Evolutionary conservation across 2,888 invertebrate genomes (phyloP), one percentile per base, ranked within the genome.

Genomic region (Seladonia tumulorum): DNA sequence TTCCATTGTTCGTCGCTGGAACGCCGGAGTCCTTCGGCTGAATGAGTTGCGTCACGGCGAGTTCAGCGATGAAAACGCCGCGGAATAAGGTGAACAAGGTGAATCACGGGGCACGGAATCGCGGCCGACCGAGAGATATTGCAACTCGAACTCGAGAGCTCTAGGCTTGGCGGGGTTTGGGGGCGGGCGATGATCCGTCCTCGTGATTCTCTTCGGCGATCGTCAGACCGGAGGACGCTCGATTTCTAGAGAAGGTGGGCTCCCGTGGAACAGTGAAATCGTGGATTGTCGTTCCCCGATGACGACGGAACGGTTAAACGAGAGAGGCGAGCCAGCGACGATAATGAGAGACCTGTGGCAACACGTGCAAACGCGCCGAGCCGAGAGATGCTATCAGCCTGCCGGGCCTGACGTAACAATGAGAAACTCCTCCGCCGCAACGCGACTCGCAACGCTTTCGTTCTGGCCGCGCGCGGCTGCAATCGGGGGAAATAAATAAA

Each of bases 391-490:
- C 85, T 93, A 93, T 93, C 93, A 84, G 83, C 80, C 71, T 70
- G 57, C 39, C 35, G 66, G 35, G 35, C 78, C 90, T 94, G 94
- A 93, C 92, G 94, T 92, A 94, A 94, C 93, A 92, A 93, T 93
- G 93, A 93, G 94, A 94, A 94, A 94, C 93, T 93, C 88, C 90
- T 88, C 81, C 85, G 68, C 57, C 18, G 72, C 88, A 72, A 87
- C 91, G 72, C 88, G 75, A 87, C 91, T 92, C 91, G 92, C 92
- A 93, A 93, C 74, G 92, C 93, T 93, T 93, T 94, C 93, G 90
- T 94, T 92, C 90, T 63, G 29, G 29, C 29, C 63, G 60, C 63
- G 91, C 63, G 91, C 88, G 49, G 84, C 60, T 76, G 90, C 89
- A 88, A 90, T 89, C 85, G 86, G 89, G 75, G 71, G 82, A 89